Conservation (phyloP, 2,888 invertebrate species). For the Macaria liturata region DNA sequence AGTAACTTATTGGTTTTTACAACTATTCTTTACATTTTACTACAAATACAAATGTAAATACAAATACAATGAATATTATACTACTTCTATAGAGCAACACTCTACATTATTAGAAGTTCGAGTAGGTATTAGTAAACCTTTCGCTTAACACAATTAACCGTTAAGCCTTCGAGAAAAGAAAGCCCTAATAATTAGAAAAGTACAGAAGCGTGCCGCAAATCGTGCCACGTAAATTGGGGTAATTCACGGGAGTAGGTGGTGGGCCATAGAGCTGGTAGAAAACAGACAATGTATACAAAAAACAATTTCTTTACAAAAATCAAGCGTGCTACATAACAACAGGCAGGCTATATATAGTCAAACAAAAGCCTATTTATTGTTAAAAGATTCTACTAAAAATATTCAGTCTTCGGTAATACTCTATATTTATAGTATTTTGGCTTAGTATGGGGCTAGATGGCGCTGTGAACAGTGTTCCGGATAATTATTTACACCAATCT, state of each 20-base stretch:
- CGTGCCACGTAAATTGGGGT: constrained; percentile 42
- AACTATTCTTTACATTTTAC: too few species aligned
- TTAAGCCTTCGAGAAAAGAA: constrained; percentile 28
- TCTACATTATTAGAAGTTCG: constrained; percentile 11
- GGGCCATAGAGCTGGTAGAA: background rate
- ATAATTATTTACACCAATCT: too few species aligned
- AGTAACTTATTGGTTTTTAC: too few species aligned
- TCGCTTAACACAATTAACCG: constrained; percentile 23
- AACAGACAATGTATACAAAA: background rate
- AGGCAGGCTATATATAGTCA: too few species aligned
- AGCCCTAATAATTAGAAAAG: constrained; percentile 33
- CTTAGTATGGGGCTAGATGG: too few species aligned
- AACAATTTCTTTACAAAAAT: background rate
- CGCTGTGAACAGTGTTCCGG: too few species aligned
- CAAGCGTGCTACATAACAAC: too few species aligned
- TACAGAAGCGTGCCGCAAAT: constrained; percentile 35
- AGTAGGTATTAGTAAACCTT: constrained; percentile 21
- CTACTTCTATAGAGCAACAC: constrained; percentile 6
- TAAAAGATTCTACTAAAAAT: background rate
- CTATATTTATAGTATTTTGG: too few species aligned
- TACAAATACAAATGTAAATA: too few species aligned
- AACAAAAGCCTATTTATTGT: too few species aligned
- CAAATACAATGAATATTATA: too few species aligned
- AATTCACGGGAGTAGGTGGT: constrained; percentile 42
- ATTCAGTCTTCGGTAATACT: too few species aligned